Base-by-base conservation (phyloP, 1,140 invertebrate genomes). In the Sinella curviseta region DNA sequence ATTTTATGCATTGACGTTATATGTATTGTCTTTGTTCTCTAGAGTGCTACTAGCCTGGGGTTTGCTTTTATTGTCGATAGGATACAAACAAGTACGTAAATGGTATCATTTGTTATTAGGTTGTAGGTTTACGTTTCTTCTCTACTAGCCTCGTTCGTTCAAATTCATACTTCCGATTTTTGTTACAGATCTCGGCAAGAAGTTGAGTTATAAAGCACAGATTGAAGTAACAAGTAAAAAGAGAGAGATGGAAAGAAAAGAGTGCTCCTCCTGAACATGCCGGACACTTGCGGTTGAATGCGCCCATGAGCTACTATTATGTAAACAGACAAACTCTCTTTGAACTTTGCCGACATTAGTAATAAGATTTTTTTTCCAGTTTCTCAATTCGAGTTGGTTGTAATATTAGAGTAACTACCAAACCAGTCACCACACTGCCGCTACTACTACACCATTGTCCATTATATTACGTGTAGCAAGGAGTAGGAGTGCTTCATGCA, bases 251-350 rank as follows among this genome's bases (percentile, higher is more conserved):
- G 31, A 70, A 70, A 70, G n/a, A 70, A 33, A 70, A 60, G 24
- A 60, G 55, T 4, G n/a, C 12, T 30, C 26, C 65, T 76, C 74
- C 70, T 78, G 65, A 80, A 76, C 75, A 80, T 75, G 78, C 77
- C 75, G 78, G 78, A 80, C 74, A 76, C 74, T 80, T 80, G 78
- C 74, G 78, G 78, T 80, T 80, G 78, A 78, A 79, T 79, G 78
- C 75, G 78, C 78, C 78, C 60, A 77, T 80, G 78, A 80, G 75
- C 78, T 76, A 39, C 78, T 79, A 80, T 80, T 80, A 80, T 80
- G 78, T 80, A 80, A 80, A 80, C 78, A 80, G 78, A 55, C 74
- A 60, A 70, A 70, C 35, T 76, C 33, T 33, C 74, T 80, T 80
- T 80, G 78, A 80, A 67, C 55, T 80, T 55, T 80, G 78, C 78